Conservation (phyloP, 2,797 vertebrate genomes). For the Catostomus latipinnis region DNA sequence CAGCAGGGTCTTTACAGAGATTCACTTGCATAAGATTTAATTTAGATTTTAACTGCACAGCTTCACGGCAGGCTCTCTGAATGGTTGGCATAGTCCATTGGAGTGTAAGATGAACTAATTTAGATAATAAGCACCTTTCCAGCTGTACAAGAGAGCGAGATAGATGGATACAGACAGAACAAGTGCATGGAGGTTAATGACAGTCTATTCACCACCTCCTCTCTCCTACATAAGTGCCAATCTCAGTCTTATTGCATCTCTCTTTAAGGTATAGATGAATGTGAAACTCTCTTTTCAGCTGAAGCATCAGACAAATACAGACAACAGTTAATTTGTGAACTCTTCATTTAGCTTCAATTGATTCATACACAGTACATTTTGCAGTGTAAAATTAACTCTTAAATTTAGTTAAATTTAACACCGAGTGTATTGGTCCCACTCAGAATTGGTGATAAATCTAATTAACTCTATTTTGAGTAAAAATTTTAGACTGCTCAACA, state of each 20-base stretch:
- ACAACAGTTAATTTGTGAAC: constrained; percentile 26
- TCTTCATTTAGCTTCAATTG: constrained; percentile 65
- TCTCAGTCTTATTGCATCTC: constrained; percentile 75
- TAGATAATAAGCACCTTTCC: constrained; percentile 61
- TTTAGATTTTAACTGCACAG: constrained; percentile 48
- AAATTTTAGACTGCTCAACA: too few relatives aligned
- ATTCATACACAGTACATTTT: background rate
- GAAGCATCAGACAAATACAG: constrained; percentile 23
- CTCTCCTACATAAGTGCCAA: constrained; percentile 72
- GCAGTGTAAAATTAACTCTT: background rate
- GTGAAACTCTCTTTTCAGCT: constrained; percentile 62
- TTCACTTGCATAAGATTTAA: constrained; percentile 32
- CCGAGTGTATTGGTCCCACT: too few relatives aligned
- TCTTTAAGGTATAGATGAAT: constrained; percentile 68
- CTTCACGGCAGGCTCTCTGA: background rate
- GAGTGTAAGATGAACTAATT: constrained; percentile 60
- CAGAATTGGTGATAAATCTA: too few relatives aligned
- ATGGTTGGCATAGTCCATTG: constrained; percentile 23
- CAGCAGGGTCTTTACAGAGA: background rate
- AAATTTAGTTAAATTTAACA: too few relatives aligned
- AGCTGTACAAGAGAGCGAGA: constrained; percentile 33
- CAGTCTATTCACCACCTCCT: constrained; percentile 71
- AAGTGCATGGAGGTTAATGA: constrained; percentile 65
- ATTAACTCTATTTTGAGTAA: background rate
- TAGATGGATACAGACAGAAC: constrained; percentile 44